Evolutionary conservation across 2,888 invertebrate genomes (phyloP).

Genomic region (Drosophila quinaria): DNA sequence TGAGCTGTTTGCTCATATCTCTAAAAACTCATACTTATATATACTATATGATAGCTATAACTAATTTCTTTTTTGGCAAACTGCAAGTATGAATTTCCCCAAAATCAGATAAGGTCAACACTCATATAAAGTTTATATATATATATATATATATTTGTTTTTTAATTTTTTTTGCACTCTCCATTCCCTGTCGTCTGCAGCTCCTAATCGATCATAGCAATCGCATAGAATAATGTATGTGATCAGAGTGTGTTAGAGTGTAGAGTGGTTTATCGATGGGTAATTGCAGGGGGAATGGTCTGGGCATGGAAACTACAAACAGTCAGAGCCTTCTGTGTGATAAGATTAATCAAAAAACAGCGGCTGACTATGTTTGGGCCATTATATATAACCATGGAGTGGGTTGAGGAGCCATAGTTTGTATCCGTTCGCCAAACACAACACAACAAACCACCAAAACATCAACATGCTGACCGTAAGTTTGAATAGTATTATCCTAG

Average conservation of each 20-base stretch:
- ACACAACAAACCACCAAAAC: slow-evolving; percentile 38
- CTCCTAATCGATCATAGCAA: slow-evolving; percentile 25
- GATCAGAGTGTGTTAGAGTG: slow-evolving; percentile 5
- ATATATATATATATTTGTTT: neutral
- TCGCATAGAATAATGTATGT: slow-evolving; percentile 42
- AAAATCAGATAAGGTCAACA: slow-evolving; percentile 49
- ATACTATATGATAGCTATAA: slow-evolving; percentile 33
- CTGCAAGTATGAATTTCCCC: slow-evolving; percentile 56
- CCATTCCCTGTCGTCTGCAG: neutral
- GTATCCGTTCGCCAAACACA: slow-evolving; percentile 54
- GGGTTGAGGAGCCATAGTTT: slow-evolving; percentile 52
- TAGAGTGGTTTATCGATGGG: slow-evolving; percentile 2
- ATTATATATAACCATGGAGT: slow-evolving; percentile 57
- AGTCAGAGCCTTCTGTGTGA: slow-evolving; percentile 35
- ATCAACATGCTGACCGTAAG: slow-evolving; percentile 79
- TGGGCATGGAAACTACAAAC: slow-evolving; percentile 18
- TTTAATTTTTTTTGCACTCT: neutral
- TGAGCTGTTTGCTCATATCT: slow-evolving; percentile 46
- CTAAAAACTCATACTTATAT: slow-evolving; percentile 3
- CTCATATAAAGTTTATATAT: slow-evolving; percentile 20
- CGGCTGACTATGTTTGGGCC: slow-evolving; percentile 17
- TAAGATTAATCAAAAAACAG: slow-evolving; percentile 52
- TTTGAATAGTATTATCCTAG: slow-evolving; percentile 9
- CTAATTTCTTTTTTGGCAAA: slow-evolving; percentile 43
- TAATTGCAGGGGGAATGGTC: slow-evolving; percentile 1